Evolutionary conservation across 1,140 invertebrate species (phyloP).

Genomic region (Drusus annulatus): DNA sequence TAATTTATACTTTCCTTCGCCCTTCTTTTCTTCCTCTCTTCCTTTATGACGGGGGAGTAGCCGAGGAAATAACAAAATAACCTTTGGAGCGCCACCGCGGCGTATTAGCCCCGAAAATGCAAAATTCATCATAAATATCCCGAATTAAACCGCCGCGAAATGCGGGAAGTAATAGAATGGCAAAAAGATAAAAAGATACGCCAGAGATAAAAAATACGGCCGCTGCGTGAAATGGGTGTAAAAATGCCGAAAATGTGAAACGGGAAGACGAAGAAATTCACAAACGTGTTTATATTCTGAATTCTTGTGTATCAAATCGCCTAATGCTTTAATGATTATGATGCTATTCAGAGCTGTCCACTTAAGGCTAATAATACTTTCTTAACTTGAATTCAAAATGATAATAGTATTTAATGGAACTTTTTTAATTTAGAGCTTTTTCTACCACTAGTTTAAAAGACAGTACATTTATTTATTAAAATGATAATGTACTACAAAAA

Average conservation of each 20-base stretch:
- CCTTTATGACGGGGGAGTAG: conserved; percentile 13
- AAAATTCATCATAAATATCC: conserved; percentile 56
- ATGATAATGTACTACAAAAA: too few relatives aligned
- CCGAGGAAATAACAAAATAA: conserved; percentile 49
- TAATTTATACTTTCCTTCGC: conserved; percentile 53
- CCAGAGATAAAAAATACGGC: conserved; percentile 53
- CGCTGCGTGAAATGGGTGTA: conserved; percentile 40
- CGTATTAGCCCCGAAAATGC: conserved; percentile 45
- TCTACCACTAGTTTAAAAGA: too few relatives aligned
- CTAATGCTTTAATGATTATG: conserved; percentile 19
- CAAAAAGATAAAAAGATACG: conserved; percentile 47
- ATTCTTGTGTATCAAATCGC: conserved; percentile 39
- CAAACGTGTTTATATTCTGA: conserved; percentile 33
- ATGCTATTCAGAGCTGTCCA: conserved; percentile 3
- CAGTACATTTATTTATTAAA: too few relatives aligned
- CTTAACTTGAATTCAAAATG: neutral
- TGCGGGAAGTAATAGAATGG: conserved; percentile 43
- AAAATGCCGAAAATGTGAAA: conserved; percentile 38
- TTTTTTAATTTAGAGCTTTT: too few relatives aligned
- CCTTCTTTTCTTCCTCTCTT: too few relatives aligned
- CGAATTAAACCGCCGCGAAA: conserved; percentile 54
- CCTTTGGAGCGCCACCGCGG: conserved; percentile 16
- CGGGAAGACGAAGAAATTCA: conserved; percentile 6
- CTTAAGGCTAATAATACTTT: conserved; percentile 12
- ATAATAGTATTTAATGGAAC: too few relatives aligned